Evolutionary conservation across 1,140 invertebrate species (phyloP).

Genomic region (Spodoptera frugiperda): DNA sequence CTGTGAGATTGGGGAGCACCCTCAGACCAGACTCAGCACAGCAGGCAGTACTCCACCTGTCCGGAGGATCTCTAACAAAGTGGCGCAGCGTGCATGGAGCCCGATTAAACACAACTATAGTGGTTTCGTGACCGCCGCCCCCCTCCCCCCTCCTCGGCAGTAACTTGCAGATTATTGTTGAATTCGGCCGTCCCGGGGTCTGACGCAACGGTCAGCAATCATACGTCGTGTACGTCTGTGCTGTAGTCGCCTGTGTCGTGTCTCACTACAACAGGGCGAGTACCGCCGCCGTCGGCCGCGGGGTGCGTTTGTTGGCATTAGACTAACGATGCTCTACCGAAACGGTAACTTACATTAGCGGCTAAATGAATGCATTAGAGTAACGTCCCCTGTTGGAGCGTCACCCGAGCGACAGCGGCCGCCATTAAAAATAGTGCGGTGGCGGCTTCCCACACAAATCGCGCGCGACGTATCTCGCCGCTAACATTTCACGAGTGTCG

Average conservation of each 20-base stretch:
- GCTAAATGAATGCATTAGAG: no score
- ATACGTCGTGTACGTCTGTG: neutral
- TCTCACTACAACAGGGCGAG: no score
- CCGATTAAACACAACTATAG: constrained; percentile 26
- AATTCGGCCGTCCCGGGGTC: neutral
- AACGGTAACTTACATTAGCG: no score
- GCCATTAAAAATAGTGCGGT: constrained; percentile 23
- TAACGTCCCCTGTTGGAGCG: neutral
- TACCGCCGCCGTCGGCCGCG: no score
- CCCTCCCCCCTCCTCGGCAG: neutral
- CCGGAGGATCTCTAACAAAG: neutral
- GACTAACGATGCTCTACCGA: no score
- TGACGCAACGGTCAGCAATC: no score
- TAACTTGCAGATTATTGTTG: constrained; percentile 13
- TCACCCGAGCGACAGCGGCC: neutral
- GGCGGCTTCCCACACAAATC: constrained; percentile 51
- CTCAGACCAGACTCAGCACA: no score
- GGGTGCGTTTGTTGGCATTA: no score
- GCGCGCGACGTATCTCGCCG: constrained; percentile 16
- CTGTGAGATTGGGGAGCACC: no score
- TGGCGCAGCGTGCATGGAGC: neutral
- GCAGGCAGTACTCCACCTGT: no score
- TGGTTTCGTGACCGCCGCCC: constrained; percentile 1
- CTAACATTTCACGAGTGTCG: constrained; percentile 51
- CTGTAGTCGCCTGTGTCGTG: neutral